These are phyloP conservation scores for Mizuhopecten yessoensis DNA, from an alignment of 1,140 invertebrate species.

Conservation along the genomic window DNA sequence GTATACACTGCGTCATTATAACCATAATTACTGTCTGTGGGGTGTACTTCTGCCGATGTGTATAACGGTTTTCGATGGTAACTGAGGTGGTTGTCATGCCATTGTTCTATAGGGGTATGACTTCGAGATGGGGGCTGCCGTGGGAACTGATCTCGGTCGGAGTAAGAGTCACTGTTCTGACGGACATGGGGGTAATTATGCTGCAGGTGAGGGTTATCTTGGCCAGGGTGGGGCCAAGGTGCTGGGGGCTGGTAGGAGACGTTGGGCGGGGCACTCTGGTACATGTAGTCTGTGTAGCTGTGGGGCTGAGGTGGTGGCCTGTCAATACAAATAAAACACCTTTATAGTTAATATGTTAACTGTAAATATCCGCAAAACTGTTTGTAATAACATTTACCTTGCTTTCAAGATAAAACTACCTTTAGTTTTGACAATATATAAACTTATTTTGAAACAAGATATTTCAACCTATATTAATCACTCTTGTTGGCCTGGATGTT, in stretches of 20 bases:
- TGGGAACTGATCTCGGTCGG: background rate
- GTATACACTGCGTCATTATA: conserved; percentile 59
- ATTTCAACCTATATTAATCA: no score
- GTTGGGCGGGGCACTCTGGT: conserved; percentile 32
- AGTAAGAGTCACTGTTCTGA: conserved; percentile 50
- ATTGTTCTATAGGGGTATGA: conserved; percentile 58
- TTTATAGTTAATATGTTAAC: background rate
- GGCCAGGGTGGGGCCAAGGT: conserved; percentile 13
- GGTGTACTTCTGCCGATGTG: conserved; percentile 44
- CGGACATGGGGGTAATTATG: conserved; percentile 53
- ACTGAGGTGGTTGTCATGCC: conserved; percentile 47
- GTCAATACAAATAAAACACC: background rate
- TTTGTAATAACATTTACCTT: no score
- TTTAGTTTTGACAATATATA: no score
- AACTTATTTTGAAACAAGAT: no score
- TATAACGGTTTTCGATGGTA: conserved; percentile 53
- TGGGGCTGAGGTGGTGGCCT: conserved; percentile 27
- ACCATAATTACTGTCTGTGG: background rate
- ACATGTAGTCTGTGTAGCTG: conserved; percentile 46
- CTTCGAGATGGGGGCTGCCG: conserved; percentile 42
- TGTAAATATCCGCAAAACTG: no score
- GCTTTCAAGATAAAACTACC: no score
- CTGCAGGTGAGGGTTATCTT: conserved; percentile 24
- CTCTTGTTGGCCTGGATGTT: no score
- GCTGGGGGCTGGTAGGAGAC: conserved; percentile 44